phyloP scores from a whole-genome alignment of 2,113 vertebrate genomes.

The Aptenodytes forsteri region DNA sequence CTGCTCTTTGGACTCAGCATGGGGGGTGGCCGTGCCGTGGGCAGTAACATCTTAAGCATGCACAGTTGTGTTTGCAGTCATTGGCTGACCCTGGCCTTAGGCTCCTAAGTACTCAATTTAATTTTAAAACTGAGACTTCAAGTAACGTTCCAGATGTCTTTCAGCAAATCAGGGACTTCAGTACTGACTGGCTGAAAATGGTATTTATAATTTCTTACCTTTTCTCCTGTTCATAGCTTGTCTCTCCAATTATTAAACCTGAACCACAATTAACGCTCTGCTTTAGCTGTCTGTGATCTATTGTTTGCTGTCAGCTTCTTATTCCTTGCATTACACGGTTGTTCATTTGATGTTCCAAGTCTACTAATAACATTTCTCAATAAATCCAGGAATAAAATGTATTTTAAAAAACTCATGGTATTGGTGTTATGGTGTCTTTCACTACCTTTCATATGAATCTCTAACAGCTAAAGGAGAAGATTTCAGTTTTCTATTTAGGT shows the following conservation, averaged over 20 bases:
- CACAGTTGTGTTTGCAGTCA: background rate
- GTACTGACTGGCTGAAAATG: background rate
- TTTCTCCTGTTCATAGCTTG: background rate
- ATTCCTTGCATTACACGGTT: background rate
- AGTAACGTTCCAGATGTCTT: background rate
- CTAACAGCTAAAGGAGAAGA: background rate
- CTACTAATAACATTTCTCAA: background rate
- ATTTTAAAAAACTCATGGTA: background rate
- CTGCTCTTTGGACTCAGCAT: background rate
- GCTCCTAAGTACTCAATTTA: background rate
- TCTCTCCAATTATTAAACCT: background rate
- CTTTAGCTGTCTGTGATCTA: background rate
- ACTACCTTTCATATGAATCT: background rate
- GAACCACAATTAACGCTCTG: background rate
- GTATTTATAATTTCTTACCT: background rate
- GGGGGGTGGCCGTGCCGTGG: too few species aligned
- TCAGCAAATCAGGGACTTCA: background rate
- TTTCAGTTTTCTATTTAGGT: background rate
- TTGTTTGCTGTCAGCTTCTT: background rate
- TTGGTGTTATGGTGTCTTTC: background rate
- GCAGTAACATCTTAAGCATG: background rate
- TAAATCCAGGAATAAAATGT: background rate
- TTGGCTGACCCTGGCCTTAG: background rate
- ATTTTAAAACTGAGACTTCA: background rate
- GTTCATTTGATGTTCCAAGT: background rate